Evolutionary conservation across 1,140 invertebrate genomes (phyloP), one percentile per base, ranked within the genome.

Genomic region (Drosophila fuyamai): DNA sequence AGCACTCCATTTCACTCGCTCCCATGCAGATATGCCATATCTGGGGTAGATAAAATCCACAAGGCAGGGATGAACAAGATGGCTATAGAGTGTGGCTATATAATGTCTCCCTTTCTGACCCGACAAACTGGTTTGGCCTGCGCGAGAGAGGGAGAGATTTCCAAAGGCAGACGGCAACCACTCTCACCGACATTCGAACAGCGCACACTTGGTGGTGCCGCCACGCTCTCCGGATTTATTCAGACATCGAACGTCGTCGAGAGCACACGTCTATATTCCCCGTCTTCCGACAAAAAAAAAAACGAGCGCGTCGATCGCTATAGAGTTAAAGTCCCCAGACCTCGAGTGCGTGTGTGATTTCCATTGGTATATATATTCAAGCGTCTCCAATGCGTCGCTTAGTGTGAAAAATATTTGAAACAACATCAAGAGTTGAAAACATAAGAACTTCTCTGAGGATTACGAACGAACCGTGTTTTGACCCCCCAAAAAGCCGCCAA

Each of bases 181-280:
- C 48, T 51, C 48, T 51, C 48, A 3, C 1, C 44, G 61, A 36
- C 41, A 51, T 81, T 88, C 90, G 79, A 76, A 76, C 58, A 58
- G 62, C 76, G 62, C 75, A 85, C 74, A 92, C 90, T 92, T 92
- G 83, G 90, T 90, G 78, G 53, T 56, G 51, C 48, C 12, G 68
- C 47, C 38, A 67, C 35, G 78, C 73, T 82, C 84, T 85, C 79
- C 65, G 62, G 73, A 76, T 90, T 68, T 81, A 92, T 92, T 92
- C 90, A 79, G 79, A 82, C 83, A 77, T 70, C 78, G 90, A 89
- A 79, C 91, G 90, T 91, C 90, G 86, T 90, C 81, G 86, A 92
- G 90, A 90, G 72, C 90, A 92, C 86, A 91, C 85, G 76, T 89
- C 62, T 46, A 51, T 35, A 51, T 29, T 29, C 47, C 7, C 27